Conservation (phyloP, 2,113 vertebrate species). For the Tichodroma muraria region DNA sequence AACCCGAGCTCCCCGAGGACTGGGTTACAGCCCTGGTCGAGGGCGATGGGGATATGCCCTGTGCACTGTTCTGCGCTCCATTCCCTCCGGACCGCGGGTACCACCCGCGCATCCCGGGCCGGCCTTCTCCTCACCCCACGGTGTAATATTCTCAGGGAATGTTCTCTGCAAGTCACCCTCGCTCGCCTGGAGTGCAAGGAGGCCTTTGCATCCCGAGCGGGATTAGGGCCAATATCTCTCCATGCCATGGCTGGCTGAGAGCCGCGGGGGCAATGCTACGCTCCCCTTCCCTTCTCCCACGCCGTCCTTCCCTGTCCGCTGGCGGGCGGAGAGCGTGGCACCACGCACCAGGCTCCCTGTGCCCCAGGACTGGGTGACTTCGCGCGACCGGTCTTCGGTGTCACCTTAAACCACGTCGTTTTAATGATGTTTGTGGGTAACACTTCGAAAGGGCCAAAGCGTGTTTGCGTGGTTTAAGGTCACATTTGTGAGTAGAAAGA, state of each 20-base stretch:
- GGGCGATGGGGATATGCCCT: too few species aligned
- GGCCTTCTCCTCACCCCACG: neutral
- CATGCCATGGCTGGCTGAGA: neutral
- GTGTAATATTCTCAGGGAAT: neutral
- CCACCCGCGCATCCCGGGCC: neutral
- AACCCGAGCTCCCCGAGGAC: neutral
- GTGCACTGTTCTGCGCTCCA: neutral
- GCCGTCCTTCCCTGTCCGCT: neutral
- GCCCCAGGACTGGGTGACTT: neutral
- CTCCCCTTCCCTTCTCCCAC: neutral
- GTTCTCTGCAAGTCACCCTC: too few species aligned
- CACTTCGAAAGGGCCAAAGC: neutral
- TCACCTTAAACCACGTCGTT: neutral
- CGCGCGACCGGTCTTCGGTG: neutral
- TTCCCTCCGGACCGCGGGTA: neutral
- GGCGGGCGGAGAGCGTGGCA: neutral
- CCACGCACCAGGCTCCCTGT: neutral
- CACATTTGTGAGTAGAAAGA: neutral
- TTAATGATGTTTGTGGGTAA: neutral
- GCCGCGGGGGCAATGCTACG: neutral
- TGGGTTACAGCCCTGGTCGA: neutral
- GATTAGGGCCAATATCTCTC: neutral
- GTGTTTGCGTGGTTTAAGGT: neutral
- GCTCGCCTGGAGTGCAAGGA: neutral
- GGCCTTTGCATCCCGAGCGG: neutral